phyloP scores from a whole-genome alignment of 1,140 invertebrate genomes.

The Adoxophyes honmai region DNA sequence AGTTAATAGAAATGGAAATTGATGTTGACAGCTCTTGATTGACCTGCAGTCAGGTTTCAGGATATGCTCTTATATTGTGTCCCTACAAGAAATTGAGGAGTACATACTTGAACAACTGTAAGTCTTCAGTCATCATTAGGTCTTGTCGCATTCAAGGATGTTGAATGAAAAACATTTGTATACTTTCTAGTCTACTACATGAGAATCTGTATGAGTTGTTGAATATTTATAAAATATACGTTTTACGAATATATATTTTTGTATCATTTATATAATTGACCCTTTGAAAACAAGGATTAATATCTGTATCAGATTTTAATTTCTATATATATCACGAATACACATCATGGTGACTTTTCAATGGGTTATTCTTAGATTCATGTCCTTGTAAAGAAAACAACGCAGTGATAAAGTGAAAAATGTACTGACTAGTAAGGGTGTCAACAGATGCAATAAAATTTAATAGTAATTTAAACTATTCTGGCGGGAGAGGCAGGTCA shows the following conservation, averaged over 20 bases:
- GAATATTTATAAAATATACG: constrained; percentile 28
- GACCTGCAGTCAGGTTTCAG: no score
- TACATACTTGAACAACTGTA: neutral
- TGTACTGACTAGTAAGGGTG: no score
- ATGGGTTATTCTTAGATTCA: no score
- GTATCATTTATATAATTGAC: no score
- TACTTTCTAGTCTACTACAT: constrained; percentile 40
- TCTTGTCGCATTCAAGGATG: neutral
- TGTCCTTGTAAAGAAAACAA: neutral
- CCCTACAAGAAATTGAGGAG: neutral
- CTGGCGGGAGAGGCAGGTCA: constrained; percentile 60
- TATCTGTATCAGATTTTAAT: no score
- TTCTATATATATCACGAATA: no score
- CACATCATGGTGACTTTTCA: no score
- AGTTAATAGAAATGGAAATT: no score
- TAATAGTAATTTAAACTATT: constrained; percentile 21
- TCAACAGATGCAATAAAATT: no score
- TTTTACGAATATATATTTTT: neutral
- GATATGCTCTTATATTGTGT: neutral
- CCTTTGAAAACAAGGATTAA: no score
- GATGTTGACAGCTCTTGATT: no score
- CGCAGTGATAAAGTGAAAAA: neutral
- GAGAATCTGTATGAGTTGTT: constrained; percentile 33
- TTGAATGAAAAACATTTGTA: neutral
- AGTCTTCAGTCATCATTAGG: no score